Percentiles rank a stretch among this genome's conserved stretches.
phyloP scores from a whole-genome alignment of 2,888 invertebrate genomes.

The Leptinotarsa haldemani region DNA sequence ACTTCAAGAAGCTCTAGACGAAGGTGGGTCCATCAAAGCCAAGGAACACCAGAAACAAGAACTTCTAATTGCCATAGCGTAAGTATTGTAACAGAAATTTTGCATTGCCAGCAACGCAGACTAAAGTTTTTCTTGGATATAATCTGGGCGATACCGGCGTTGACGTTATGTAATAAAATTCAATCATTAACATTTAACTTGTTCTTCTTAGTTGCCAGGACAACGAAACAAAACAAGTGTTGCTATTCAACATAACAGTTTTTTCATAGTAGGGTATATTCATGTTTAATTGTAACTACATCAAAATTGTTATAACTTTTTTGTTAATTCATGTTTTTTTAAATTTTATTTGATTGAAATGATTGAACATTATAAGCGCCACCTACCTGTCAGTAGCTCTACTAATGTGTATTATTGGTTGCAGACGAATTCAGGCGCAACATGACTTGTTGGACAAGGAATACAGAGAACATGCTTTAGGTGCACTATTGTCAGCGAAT shows the following conservation, averaged over 20 bases:
- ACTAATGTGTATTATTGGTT: slow-evolving; percentile 57
- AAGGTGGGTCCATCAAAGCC: slow-evolving; percentile 74
- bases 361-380: slow-evolving; percentile 33
- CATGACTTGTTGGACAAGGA: slow-evolving; percentile 78
- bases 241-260: no score
- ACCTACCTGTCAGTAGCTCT: slow-evolving; percentile 41
- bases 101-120: no score
- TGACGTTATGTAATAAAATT: no score
- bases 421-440: slow-evolving; percentile 77
- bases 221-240: no score
- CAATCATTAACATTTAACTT: no score
- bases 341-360: background rate
- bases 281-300: no score
- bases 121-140: no score
- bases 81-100: slow-evolving; percentile 59
- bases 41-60: slow-evolving; percentile 76
- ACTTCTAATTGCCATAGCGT: slow-evolving; percentile 74
- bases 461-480: slow-evolving; percentile 75
- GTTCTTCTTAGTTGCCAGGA: no score
- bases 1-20: slow-evolving; percentile 72
- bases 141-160: no score
- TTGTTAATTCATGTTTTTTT: background rate
- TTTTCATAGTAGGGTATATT: no score
- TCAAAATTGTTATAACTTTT: slow-evolving; percentile 2
- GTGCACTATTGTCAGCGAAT: slow-evolving; percentile 72